Percentiles rank a stretch among this genome's conserved stretches.
Evolutionary conservation across 2,797 vertebrate genomes (phyloP).

Genomic region (Lepus townsendii): DNA sequence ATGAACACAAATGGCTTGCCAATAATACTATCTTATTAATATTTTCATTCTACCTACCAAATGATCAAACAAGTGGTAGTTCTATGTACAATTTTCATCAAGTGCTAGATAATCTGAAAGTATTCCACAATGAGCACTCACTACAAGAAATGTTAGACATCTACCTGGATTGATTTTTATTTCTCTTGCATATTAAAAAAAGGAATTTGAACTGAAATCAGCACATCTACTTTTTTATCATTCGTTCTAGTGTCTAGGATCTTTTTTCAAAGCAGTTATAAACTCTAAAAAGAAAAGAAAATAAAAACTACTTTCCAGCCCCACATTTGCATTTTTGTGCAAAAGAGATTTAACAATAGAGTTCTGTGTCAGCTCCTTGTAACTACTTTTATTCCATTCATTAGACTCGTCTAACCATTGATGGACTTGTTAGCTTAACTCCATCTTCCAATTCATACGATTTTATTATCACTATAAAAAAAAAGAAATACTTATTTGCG

Average conservation of each 20-base stretch:
- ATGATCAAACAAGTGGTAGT: neutral
- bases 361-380: slow-evolving; percentile 16
- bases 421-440: slow-evolving; percentile 59
- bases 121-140: neutral
- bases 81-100: neutral
- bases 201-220: neutral
- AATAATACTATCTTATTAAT: neutral
- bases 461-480: slow-evolving; percentile 72
- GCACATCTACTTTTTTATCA: slow-evolving; percentile 35
- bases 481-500: slow-evolving; percentile 67
- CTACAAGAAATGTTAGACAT: neutral
- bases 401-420: neutral
- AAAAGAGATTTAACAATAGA: neutral
- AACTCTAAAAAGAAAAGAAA: too few relatives aligned
- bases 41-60: slow-evolving; percentile 38
- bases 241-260: too few relatives aligned
- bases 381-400: slow-evolving; percentile 24
- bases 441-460: slow-evolving; percentile 50
- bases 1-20: neutral
- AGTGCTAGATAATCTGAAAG: neutral
- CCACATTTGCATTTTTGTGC: neutral
- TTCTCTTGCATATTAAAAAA: slow-evolving; percentile 13
- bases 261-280: neutral
- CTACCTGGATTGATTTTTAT: neutral
- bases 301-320: too few relatives aligned